phyloP scores from a whole-genome alignment of 1,140 invertebrate species.

The Cardiocondyla obscurior region DNA sequence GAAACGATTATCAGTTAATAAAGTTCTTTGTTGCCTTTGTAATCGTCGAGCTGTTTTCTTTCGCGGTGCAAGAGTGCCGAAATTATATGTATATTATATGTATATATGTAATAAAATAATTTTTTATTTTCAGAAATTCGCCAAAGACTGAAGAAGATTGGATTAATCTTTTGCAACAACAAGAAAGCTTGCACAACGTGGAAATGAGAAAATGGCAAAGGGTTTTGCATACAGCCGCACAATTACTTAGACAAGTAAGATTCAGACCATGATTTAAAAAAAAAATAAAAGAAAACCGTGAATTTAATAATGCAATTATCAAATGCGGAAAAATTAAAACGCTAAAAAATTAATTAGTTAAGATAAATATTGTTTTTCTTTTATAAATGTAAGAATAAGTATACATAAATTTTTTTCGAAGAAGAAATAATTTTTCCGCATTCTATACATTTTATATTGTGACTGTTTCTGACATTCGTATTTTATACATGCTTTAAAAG shows the following conservation, averaged over 20 bases:
- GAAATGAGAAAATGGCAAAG: slow-evolving; percentile 91
- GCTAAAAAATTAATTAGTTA: not conserved
- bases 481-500: slow-evolving; percentile 76
- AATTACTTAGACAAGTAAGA: slow-evolving; percentile 86
- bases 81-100: slow-evolving; percentile 9
- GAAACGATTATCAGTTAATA: too few relatives aligned
- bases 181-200: slow-evolving; percentile 89
- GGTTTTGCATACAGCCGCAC: slow-evolving; percentile 87
- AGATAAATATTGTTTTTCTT: not conserved
- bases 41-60: too few relatives aligned
- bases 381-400: slow-evolving; percentile 1
- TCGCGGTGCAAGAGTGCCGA: too few relatives aligned
- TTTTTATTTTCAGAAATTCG: slow-evolving; percentile 81
- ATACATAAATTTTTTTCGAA: not conserved
- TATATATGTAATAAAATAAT: too few relatives aligned
- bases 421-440: slow-evolving; percentile 5
- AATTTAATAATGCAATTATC: slow-evolving; percentile 53
- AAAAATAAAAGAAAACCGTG: not conserved
- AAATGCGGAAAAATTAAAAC: slow-evolving; percentile 19
- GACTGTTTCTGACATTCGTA: not conserved
- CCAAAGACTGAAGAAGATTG: slow-evolving; percentile 90
- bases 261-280: slow-evolving; percentile 45
- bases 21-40: too few relatives aligned
- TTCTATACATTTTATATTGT: not conserved
- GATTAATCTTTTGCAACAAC: slow-evolving; percentile 89